These are phyloP conservation scores for Eumeta japonica DNA, from an alignment of 1,140 invertebrate species.

Conservation along the genomic window DNA sequence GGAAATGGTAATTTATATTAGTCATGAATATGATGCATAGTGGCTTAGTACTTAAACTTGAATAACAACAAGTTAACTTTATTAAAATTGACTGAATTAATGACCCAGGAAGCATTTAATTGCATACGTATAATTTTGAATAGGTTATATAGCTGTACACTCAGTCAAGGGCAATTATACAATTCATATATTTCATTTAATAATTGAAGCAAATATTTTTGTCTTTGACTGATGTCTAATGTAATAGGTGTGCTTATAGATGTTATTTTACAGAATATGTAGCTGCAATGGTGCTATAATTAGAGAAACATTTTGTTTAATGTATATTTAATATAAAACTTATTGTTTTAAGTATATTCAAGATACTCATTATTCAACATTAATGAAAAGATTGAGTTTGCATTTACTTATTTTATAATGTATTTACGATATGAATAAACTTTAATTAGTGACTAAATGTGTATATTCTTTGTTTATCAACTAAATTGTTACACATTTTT, in stretches of 20 bases:
- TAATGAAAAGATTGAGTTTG: background rate
- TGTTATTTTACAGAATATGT: background rate
- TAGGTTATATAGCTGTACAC: no score
- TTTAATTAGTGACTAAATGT: background rate
- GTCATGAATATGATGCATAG: no score
- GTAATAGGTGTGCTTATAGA: background rate
- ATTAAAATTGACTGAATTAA: background rate
- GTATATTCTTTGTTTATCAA: background rate
- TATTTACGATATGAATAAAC: background rate
- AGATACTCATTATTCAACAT: background rate
- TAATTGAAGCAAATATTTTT: background rate
- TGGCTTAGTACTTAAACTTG: no score
- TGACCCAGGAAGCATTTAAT: no score
- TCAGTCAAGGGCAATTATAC: no score
- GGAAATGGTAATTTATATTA: no score
- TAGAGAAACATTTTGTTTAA: background rate
- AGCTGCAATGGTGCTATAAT: constrained; percentile 1
- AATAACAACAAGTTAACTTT: background rate
- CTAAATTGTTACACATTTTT: background rate
- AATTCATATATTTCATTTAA: no score
- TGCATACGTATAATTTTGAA: no score
- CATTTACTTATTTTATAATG: constrained; percentile 1
- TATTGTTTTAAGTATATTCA: background rate
- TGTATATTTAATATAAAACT: background rate
- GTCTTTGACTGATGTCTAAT: background rate